Base-by-base conservation (phyloP, 1,140 invertebrate genomes). In the Melipona quadrifasciata region DNA sequence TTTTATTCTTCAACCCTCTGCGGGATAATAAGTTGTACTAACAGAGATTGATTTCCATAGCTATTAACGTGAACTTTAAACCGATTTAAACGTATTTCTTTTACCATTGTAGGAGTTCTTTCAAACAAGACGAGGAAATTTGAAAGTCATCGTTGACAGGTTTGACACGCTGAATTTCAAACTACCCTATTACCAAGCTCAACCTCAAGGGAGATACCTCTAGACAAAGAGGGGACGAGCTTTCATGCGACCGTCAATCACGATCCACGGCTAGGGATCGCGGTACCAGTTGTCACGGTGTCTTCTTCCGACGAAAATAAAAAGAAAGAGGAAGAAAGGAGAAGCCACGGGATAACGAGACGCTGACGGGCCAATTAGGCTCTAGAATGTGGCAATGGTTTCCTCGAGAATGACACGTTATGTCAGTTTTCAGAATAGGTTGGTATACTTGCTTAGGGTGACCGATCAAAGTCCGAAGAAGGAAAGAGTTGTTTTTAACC, bases 351-450 rank as follows among this genome's bases (percentile, higher is more conserved):
- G 87, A 86, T 91, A 91, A 90, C 86, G 85, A 92, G 90, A 91
- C 91, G 87, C 86, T 92, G 91, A 91, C 91, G 85, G 87, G 83
- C 90, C 89, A 92, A 92, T 92, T 92, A 92, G 87, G 86, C 85
- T 72, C 77, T 85, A 89, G 87, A 89, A 88, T 75, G 87, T 71
- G 79, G 83, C 80, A 71, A 89, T 85, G 73, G 75, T 82, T 86
- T 71, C 79, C 79, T 53, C 61, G 31, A 74, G 16, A 83, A 89
- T 86, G 87, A 89, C 79, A 65, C 84, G 79, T 89, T 82, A 65
- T 53, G 58, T 64, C 76, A 68, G 64, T 80, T 79, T 85, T 84
- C n/a, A 27, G 51, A 17, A 10, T 47, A 27, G 39, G 51, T 75
- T 53, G 82, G 27, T 47, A 57, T 86, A 86, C 86, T 88, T 86